Conservation (phyloP, 2,113 vertebrate species). For the Glaucidium brasilianum region DNA sequence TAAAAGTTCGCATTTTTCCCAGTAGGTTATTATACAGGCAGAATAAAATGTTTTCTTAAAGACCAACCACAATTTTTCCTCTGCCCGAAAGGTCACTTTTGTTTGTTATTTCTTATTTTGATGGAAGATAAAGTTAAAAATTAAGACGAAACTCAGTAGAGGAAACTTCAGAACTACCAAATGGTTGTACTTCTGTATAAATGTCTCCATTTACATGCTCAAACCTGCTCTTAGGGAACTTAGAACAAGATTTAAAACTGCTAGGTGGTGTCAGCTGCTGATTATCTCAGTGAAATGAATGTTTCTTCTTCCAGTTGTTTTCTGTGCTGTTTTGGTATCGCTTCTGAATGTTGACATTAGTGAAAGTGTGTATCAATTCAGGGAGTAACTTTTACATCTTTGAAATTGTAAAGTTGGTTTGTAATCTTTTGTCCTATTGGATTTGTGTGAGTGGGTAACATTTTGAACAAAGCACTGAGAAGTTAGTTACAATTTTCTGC, state of each 20-base stretch:
- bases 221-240: neutral
- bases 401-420: neutral
- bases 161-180: neutral
- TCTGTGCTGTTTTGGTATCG: neutral
- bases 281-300: neutral
- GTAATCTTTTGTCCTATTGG: neutral
- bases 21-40: neutral
- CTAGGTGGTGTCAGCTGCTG: neutral
- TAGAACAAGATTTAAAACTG: neutral
- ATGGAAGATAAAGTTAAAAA: neutral
- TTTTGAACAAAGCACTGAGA: neutral
- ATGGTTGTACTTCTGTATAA: neutral
- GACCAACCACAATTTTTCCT: neutral
- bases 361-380: neutral
- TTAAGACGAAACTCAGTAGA: neutral
- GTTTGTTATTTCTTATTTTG: neutral
- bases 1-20: constrained; percentile 39
- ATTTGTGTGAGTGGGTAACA: neutral
- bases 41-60: constrained; percentile 34
- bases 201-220: neutral
- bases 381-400: neutral
- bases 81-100: constrained; percentile 4
- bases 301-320: neutral
- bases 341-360: neutral
- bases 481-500: neutral